Base-by-base conservation (phyloP, 2,888 invertebrate genomes). In the Ferrisia virgata region DNA sequence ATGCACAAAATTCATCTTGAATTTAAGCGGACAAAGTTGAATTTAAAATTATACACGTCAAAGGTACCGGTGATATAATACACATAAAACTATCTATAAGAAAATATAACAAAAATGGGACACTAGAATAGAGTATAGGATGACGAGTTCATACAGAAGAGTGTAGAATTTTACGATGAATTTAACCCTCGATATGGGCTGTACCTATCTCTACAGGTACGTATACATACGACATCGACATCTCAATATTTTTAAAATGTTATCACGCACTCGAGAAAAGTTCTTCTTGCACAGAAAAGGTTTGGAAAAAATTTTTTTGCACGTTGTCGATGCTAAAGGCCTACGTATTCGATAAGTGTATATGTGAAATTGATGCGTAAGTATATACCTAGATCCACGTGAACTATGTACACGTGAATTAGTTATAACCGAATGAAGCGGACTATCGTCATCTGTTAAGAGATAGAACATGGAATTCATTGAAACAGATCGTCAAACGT, bases 401-500 rank as follows among this genome's bases (percentile, higher is more conserved):
- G 64, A 64, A 28, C 64, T 64, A 64, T 69, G 31, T 76, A 33
- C 36, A 76, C 72, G n/a, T 76, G 72, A 76, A 76, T 76, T 76
- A 76, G 72, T 76, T 33, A 76, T 76, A 36, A 76, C 72, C 36
- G 72, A 76, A 76, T 76, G 72, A 76, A 76, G 25, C 72, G 72
- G 72, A 76, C 72, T 76, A 76, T 76, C 72, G 72, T 76, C 72
- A 76, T 76, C 72, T 76, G 72, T 76, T 76, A 76, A 76, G 72
- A 33, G 72, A 76, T 76, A 76, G 31, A 64, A 64, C 64, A 64
- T 28, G 64, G 64, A 79, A 80, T 80, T 80, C 53, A 18, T 43
- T 28, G 80, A 47, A 80, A 80, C 80, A 43, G 43, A 80, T 80
- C 80, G 43, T 80, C 47, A 80, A 80, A 80, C 80, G 80, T 33